phyloP scores from a whole-genome alignment of 2,888 invertebrate species.

The Cosmopolites sordidus region DNA sequence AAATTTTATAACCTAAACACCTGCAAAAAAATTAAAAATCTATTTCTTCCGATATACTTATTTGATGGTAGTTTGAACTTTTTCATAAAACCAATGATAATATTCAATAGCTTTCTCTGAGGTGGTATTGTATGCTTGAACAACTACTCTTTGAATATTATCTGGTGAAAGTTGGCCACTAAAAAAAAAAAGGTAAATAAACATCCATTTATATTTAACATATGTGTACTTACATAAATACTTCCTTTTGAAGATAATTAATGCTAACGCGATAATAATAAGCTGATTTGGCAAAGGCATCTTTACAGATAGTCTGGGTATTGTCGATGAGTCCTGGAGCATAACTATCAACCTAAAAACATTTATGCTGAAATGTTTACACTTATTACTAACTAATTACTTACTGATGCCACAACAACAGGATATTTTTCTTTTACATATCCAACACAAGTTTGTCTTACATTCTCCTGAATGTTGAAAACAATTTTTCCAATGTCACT shows the following conservation, averaged over 20 bases:
- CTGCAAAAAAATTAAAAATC: too few species aligned
- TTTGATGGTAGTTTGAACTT: conserved; percentile 58
- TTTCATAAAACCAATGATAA: conserved; percentile 72
- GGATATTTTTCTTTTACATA: conserved; percentile 46
- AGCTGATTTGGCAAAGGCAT: conserved; percentile 50
- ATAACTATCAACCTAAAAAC: conserved; percentile 62
- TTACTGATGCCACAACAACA: conserved; percentile 52
- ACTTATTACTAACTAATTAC: conserved; percentile 34
- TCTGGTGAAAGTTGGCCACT: conserved; percentile 76
- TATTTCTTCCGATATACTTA: too few species aligned
- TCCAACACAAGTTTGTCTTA: conserved; percentile 32
- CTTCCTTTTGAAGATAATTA: conserved; percentile 66
- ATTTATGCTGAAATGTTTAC: conserved; percentile 7
- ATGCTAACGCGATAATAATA: conserved; percentile 54
- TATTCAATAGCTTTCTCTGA: conserved; percentile 63
- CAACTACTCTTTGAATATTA: conserved; percentile 65
- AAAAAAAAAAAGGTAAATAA: conserved; percentile 34
- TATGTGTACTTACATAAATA: conserved; percentile 67
- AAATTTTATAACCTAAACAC: too few species aligned
- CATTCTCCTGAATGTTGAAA: conserved; percentile 47
- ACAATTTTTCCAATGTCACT: conserved; percentile 56
- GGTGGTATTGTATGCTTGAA: conserved; percentile 63
- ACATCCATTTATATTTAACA: not conserved
- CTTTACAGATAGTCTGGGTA: conserved; percentile 51
- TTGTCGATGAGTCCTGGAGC: conserved; percentile 67